Base-by-base conservation (phyloP, 2,888 invertebrate genomes). In the Drosophila pegasa region DNA sequence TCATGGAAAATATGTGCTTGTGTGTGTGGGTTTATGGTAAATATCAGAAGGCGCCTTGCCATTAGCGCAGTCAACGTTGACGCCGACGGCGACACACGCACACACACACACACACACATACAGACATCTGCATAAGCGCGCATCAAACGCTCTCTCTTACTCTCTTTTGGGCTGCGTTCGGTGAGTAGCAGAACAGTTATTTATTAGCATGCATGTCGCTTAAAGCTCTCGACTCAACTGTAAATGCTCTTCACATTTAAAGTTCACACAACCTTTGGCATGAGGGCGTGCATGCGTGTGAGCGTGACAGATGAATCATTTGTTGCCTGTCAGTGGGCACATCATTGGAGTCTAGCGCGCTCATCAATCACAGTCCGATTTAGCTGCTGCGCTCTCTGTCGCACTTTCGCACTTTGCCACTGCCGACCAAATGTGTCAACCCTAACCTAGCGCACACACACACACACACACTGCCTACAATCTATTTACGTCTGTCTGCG, bases 261-360 rank as follows among this genome's bases (percentile, higher is more conserved):
- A 87, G 81, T 69, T 71, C 65, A 62, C 25, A 16, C 14, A 58
- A 58, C 47, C 45, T 56, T n/a, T 68, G 68, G n/a, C 43, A 55
- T 47, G 16, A 7, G 5, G 14, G 20, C 37, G 38, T 22, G 31
- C 12, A 50, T 48, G 14, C 25, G 31, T 27, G 45, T 51, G 48
- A 25, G 38, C 54, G 41, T 41, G 56, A 48, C 51, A 58, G 79
- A 69, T 80, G 89, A 84, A 71, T 80, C 89, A 78, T 78, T 87
- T 85, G 75, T 81, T 54, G 67, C 43, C 78, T 78, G 78, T 75
- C 82, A 87, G 61, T 78, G 71, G 63, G 65, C 71, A 70, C 68
- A 85, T 81, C 79, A 85, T 85, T 66, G 89, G 71, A 87, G 82
- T 80, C 79, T 72, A 68, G 62, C 54, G 29, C n/a, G 43, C 22